Percentiles rank a stretch among this genome's conserved stretches.
These are phyloP conservation scores for Papilio dardanus DNA, from an alignment of 1,140 invertebrate species.

Conservation along the genomic window DNA sequence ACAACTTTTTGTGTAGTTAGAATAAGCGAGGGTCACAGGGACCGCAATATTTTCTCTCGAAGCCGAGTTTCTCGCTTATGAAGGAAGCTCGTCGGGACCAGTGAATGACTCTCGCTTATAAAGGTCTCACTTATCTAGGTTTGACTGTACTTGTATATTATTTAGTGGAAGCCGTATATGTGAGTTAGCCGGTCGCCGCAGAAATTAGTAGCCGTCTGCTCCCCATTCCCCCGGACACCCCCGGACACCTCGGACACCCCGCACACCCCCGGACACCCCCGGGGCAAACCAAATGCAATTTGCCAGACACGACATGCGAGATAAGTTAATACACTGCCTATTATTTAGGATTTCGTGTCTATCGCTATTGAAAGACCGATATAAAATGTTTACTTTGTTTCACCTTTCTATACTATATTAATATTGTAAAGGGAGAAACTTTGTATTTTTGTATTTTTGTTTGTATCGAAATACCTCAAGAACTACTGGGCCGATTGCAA, in stretches of 20 bases:
- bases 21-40: too few relatives aligned
- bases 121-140: too few relatives aligned
- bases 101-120: too few relatives aligned
- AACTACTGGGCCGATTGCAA: too few relatives aligned
- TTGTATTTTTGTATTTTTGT: neutral
- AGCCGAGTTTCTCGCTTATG: too few relatives aligned
- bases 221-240: neutral
- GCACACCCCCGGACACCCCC: neutral
- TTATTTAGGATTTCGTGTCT: neutral
- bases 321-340: neutral
- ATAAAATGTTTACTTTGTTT: neutral
- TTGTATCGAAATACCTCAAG: too few relatives aligned
- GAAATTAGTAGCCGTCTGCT: neutral
- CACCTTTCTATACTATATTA: too few relatives aligned
- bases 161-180: neutral
- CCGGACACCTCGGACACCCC: neutral
- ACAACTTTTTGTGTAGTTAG: too few relatives aligned
- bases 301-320: neutral
- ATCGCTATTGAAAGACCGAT: neutral
- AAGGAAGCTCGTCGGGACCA: too few relatives aligned
- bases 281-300: neutral
- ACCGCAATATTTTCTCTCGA: too few relatives aligned
- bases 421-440: too few relatives aligned
- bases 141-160: neutral
- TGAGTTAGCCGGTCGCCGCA: conserved; percentile 2